Evolutionary conservation across 2,113 vertebrate genomes (phyloP).

Genomic region (Phycodurus eques): DNA sequence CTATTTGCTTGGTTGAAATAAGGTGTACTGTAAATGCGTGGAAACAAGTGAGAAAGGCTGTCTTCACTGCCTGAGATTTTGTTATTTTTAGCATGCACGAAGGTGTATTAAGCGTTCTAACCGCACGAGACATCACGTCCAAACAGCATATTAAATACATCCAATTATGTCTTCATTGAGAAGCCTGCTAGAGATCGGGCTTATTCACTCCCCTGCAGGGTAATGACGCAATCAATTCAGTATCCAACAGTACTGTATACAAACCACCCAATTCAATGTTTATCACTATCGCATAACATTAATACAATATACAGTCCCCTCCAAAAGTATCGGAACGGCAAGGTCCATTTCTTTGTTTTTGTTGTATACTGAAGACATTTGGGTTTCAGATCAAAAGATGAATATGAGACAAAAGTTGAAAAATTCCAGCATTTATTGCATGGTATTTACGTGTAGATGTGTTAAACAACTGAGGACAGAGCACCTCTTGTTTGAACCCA

Average conservation of each 20-base stretch:
- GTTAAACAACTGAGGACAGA: no score
- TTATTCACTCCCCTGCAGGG: neutral
- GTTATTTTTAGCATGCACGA: neutral
- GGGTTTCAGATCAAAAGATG: no score
- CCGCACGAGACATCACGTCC: neutral
- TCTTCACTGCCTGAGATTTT: neutral
- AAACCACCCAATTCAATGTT: neutral
- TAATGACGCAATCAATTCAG: neutral
- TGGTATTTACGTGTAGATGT: no score
- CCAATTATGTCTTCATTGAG: neutral
- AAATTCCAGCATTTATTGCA: no score
- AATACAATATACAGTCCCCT: no score
- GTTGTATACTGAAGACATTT: no score
- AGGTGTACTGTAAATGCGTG: neutral
- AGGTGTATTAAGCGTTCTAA: neutral
- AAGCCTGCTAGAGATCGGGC: neutral
- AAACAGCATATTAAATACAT: neutral
- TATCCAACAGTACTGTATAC: neutral
- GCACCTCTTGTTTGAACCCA: no score
- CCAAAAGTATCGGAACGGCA: no score
- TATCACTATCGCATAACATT: neutral
- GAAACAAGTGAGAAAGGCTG: neutral
- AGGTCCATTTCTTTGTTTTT: no score
- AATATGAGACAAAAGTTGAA: no score
- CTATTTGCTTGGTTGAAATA: neutral